Conservation (phyloP, 2,113 vertebrate species). For the Phalacrocorax brasilianus region DNA sequence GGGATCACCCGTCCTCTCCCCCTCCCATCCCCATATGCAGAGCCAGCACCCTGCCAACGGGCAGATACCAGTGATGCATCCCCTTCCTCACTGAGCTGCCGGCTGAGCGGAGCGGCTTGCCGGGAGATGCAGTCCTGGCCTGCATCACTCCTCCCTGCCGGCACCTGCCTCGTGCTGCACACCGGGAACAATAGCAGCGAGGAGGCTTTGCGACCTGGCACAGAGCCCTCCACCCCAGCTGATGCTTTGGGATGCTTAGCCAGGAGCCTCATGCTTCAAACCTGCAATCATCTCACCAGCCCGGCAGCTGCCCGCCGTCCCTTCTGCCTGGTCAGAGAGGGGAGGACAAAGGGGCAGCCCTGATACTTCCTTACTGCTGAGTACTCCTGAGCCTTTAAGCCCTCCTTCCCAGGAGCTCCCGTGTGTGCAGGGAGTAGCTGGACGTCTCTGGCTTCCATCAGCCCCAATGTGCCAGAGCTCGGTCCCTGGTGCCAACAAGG, state of each 20-base stretch:
- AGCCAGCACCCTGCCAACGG: not conserved
- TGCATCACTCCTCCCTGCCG: accelerated
- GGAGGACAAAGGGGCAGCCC: not conserved
- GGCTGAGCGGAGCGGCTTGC: not conserved
- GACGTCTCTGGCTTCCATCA: not conserved
- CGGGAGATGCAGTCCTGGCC: not conserved
- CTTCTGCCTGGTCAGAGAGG: not conserved
- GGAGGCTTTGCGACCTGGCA: not conserved
- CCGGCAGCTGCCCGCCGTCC: accelerated
- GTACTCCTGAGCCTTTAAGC: not conserved
- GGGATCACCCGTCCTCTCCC: not conserved
- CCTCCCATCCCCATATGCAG: not conserved
- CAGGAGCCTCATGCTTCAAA: not conserved
- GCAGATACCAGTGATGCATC: not conserved
- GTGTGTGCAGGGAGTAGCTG: accelerated
- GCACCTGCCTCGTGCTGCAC: not conserved
- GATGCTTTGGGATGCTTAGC: not conserved
- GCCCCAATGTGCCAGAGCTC: not conserved
- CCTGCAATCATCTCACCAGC: accelerated
- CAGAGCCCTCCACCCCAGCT: not conserved
- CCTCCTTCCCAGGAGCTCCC: not conserved
- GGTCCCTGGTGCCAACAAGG: not conserved
- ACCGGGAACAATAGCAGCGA: conserved; percentile 1
- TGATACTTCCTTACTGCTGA: not conserved
- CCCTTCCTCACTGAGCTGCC: not conserved